These are phyloP conservation scores for Synanthedon tipuliformis DNA, from an alignment of 2,888 invertebrate genomes.

Conservation along the genomic window DNA sequence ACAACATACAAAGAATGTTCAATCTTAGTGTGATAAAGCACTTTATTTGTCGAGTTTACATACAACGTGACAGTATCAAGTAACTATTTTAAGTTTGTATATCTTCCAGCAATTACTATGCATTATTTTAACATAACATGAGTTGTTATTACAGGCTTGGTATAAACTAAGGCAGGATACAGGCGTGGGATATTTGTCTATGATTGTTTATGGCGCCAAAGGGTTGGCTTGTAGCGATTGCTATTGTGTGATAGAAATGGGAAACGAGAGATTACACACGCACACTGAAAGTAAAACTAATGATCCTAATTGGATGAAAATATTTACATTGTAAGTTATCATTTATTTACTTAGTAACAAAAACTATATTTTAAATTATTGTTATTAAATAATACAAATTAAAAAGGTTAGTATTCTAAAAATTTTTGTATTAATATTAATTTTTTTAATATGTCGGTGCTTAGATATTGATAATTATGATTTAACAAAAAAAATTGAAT, in stretches of 20 bases:
- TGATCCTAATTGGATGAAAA: constrained; percentile 96
- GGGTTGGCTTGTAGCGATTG: constrained; percentile 92
- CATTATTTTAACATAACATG: too few relatives aligned
- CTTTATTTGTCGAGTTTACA: too few relatives aligned
- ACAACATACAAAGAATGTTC: too few relatives aligned
- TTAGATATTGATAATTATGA: not conserved
- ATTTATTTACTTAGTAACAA: not conserved
- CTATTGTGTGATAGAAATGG: constrained; percentile 92
- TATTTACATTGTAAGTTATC: constrained; percentile 89
- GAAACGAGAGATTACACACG: constrained; percentile 92
- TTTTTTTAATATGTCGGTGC: not conserved
- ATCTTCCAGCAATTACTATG: too few relatives aligned
- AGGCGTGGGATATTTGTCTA: constrained; percentile 90
- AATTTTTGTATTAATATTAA: not conserved
- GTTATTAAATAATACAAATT: not conserved
- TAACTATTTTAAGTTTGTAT: too few relatives aligned
- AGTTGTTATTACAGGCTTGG: constrained; percentile 45
- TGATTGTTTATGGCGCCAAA: constrained; percentile 85
- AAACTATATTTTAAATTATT: not conserved
- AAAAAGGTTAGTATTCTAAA: too few relatives aligned
- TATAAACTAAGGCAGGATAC: constrained; percentile 38
- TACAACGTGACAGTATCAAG: too few relatives aligned
- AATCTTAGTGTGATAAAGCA: too few relatives aligned
- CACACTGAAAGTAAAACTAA: constrained; percentile 97
- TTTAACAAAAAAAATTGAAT: not conserved